Base-by-base conservation (phyloP, 2,113 vertebrate species). In the Orcinus orca region DNA sequence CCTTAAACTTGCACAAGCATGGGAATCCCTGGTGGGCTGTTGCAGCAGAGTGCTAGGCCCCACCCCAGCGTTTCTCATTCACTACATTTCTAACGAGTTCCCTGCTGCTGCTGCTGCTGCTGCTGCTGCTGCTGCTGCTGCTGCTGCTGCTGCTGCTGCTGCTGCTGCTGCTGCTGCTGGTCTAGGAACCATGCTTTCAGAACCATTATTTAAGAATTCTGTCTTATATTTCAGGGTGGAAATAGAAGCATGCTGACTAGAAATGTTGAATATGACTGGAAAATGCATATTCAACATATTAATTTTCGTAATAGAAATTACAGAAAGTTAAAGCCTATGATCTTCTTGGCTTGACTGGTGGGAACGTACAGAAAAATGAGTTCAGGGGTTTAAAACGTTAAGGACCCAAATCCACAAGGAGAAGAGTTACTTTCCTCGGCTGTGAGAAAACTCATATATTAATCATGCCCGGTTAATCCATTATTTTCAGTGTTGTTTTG, bases 381-480 rank as follows among this genome's bases (percentile, higher is more conserved):
- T 65, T 84, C 41, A 5, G 26, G 5, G 29, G 18, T 50, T 91
- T 58, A 62, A 93, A 95, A 91, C 15, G 17, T 85, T 89, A 53
- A 83, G 36, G 73, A 55, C 71, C 20, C 25, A 94, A 80, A 84
- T 86, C 60, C 20, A 50, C 18, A 62, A 79, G 20, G 41, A 77
- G 23, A 71, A 86, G 88, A 63, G 25, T 41, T 92, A 77, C 58
- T 86, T 95, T 55, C 3, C 23, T 83, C 4, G 26, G 5, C 36
- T 81, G 44, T 67, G 38, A 96, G 60, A 90, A 76, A 90, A 55
- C n/a, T 92, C 62, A 23, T 80, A 21, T 58, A 21, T 80, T 71
- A 50, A 53, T 84, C 29, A 68, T 79, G 20, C 47, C 97, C 94
- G 29, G 85, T 93, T 92, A 83, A 47, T 96, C 38, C 83, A 2